A percentile compares a stretch with the other conserved stretches of the same genome.
Evolutionary conservation across 2,888 invertebrate genomes (phyloP).

Genomic region (Acanthosepion lycidas): DNA sequence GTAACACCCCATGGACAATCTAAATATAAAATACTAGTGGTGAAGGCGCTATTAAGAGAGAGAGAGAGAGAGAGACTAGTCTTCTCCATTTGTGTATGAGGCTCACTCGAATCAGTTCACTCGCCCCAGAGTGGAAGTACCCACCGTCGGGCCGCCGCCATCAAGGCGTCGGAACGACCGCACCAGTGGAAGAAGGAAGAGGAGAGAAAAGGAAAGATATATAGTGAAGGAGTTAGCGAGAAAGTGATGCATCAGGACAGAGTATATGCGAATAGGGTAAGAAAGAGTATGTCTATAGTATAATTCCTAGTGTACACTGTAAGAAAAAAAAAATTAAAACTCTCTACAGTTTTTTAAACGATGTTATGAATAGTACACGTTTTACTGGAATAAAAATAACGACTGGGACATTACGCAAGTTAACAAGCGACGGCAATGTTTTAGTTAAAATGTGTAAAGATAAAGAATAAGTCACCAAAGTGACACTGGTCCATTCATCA

Average conservation of each 20-base stretch:
- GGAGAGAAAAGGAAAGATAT: background rate
- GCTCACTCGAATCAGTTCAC: background rate
- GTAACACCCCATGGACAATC: background rate
- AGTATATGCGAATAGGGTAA: background rate
- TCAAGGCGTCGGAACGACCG: background rate
- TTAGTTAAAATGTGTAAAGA: no score
- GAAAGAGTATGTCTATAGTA: no score
- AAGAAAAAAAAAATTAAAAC: no score
- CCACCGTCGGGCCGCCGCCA: constrained; percentile 33
- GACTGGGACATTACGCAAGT: background rate
- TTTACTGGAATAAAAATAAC: no score
- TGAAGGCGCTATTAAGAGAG: background rate
- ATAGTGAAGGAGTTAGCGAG: background rate
- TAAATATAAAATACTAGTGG: no score
- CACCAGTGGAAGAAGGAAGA: background rate
- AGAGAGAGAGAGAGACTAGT: background rate
- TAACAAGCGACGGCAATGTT: background rate
- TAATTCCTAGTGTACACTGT: no score
- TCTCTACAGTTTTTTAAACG: no score
- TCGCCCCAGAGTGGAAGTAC: constrained; percentile 23
- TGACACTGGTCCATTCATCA: no score
- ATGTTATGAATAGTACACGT: no score
- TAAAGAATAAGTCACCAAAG: background rate
- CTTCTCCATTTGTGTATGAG: background rate
- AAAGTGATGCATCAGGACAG: background rate